Evolutionary conservation across 2,113 vertebrate genomes (phyloP).

Genomic region (Garra rufa): DNA sequence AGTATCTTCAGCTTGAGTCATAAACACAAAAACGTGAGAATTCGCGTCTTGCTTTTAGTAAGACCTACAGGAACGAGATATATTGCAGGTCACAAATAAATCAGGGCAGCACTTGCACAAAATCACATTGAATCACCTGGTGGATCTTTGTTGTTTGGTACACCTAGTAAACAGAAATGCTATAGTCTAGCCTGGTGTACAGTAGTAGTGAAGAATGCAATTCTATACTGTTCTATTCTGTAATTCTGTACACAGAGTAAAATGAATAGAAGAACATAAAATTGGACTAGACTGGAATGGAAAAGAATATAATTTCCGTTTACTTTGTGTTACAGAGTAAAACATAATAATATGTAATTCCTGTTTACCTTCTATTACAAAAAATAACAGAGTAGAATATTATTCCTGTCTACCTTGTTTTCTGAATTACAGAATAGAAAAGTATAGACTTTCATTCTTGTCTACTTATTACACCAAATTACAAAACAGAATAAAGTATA

Average conservation of each 20-base stretch:
- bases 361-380: neutral
- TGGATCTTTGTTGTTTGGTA: no score
- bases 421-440: neutral
- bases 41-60: neutral
- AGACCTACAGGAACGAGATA: neutral
- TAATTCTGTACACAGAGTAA: neutral
- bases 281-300: neutral
- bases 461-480: neutral
- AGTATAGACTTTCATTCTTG: neutral
- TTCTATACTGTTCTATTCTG: neutral
- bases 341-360: neutral
- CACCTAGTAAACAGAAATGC: no score
- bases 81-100: neutral
- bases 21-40: neutral
- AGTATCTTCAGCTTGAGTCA: slow-evolving; percentile 27
- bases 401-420: neutral
- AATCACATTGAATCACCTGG: slow-evolving; percentile 9
- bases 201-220: neutral
- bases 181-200: neutral
- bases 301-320: neutral
- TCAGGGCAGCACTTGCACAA: neutral
- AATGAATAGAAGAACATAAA: neutral
- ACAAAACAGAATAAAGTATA: neutral
- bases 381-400: neutral
- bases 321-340: neutral